Conservation (phyloP, 2,113 vertebrate species). For the Microcebus jonahi region DNA sequence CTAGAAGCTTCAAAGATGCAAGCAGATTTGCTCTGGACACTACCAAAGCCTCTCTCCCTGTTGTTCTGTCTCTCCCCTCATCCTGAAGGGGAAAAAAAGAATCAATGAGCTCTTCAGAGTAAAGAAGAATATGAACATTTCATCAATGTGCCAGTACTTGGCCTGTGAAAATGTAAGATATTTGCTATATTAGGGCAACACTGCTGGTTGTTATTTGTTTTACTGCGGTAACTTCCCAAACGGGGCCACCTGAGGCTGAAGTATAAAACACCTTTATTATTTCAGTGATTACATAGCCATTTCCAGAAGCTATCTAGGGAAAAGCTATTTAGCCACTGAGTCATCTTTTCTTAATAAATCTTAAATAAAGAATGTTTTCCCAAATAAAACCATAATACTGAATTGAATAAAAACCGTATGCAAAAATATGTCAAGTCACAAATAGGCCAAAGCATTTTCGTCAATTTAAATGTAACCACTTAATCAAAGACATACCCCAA, state of each 20-base stretch:
- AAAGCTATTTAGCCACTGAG: background rate
- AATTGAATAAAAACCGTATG: background rate
- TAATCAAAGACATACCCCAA: slow-evolving; percentile 8
- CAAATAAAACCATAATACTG: background rate
- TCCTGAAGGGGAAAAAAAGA: background rate
- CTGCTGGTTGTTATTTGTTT: background rate
- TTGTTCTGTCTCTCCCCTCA: background rate
- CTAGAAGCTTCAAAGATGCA: background rate
- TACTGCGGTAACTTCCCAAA: background rate
- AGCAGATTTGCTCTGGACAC: background rate
- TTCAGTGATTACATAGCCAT: background rate
- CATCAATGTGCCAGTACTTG: background rate
- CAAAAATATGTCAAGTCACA: slow-evolving; percentile 38
- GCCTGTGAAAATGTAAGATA: background rate
- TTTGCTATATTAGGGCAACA: background rate
- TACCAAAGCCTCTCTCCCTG: background rate
- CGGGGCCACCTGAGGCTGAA: background rate
- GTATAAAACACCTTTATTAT: slow-evolving; percentile 7
- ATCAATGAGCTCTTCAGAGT: background rate
- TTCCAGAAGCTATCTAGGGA: slow-evolving; percentile 27
- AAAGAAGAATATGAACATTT: background rate
- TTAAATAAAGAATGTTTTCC: slow-evolving; percentile 3
- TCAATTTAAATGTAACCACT: slow-evolving; percentile 5
- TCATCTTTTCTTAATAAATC: slow-evolving; percentile 35
- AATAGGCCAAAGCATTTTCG: background rate